phyloP scores from a whole-genome alignment of 2,797 vertebrate genomes.

The Psittacula derbiana region DNA sequence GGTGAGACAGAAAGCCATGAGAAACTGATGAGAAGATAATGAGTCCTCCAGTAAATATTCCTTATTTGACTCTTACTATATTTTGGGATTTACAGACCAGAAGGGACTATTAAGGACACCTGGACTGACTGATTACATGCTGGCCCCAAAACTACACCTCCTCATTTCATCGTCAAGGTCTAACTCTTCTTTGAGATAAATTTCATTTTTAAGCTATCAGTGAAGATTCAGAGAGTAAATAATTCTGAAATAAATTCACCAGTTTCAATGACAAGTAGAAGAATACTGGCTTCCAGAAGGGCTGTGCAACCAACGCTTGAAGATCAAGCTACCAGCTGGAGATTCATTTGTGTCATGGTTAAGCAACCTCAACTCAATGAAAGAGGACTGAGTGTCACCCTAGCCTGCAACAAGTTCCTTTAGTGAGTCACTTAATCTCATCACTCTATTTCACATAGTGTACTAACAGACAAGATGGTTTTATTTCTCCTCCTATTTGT shows the following conservation, averaged over 20 bases:
- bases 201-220: background rate
- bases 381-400: background rate
- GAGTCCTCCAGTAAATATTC: background rate
- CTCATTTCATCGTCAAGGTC: background rate
- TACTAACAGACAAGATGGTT: background rate
- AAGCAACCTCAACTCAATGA: background rate
- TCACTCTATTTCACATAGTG: background rate
- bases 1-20: slow-evolving; percentile 22
- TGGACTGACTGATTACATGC: background rate
- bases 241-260: background rate
- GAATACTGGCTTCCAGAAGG: background rate
- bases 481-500: background rate
- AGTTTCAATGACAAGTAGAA: background rate
- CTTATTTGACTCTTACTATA: background rate
- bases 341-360: background rate
- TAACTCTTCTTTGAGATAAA: background rate
- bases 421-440: slow-evolving; percentile 2
- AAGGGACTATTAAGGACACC: background rate
- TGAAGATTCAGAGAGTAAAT: background rate
- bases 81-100: background rate
- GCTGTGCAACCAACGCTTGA: fast-evolving
- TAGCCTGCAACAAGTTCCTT: background rate
- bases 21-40: slow-evolving; percentile 45
- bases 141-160: background rate
- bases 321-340: background rate